Evolutionary conservation across 2,888 invertebrate genomes (phyloP).

Genomic region (Drosophila peninsularis): DNA sequence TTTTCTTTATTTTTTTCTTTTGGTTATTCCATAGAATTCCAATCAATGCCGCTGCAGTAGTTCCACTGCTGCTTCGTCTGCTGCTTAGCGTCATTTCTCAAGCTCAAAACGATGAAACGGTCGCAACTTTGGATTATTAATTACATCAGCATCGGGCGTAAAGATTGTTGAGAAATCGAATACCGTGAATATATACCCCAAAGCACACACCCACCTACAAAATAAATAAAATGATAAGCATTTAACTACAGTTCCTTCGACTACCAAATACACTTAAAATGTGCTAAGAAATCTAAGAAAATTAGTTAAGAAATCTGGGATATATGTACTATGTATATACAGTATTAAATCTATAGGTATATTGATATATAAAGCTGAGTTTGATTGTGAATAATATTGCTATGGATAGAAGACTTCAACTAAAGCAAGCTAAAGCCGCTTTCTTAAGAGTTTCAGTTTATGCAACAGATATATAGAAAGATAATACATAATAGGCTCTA

Average conservation of each 20-base stretch:
- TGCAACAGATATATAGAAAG: background rate
- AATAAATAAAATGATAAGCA: slow-evolving; percentile 7
- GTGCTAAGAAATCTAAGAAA: background rate
- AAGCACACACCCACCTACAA: slow-evolving; percentile 12
- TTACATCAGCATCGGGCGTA: slow-evolving; percentile 60
- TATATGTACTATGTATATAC: background rate
- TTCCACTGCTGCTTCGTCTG: slow-evolving; percentile 14
- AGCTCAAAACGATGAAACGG: slow-evolving; percentile 78
- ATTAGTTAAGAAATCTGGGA: background rate
- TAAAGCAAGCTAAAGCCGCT: background rate
- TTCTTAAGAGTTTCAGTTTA: background rate
- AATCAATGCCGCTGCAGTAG: slow-evolving; percentile 64
- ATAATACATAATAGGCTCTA: background rate
- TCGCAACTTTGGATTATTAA: slow-evolving; percentile 79
- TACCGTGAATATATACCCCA: slow-evolving; percentile 46
- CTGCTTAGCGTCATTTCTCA: slow-evolving; percentile 71
- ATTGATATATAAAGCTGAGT: too few species aligned
- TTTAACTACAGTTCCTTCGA: background rate
- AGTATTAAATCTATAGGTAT: background rate
- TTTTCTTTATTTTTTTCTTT: slow-evolving; percentile 23
- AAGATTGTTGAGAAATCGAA: slow-evolving; percentile 68
- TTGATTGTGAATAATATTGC: too few species aligned
- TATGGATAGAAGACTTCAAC: background rate
- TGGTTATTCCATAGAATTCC: slow-evolving; percentile 57
- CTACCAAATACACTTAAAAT: background rate